Conservation (phyloP, 2,797 vertebrate species). For the Hapalemur alaotrensis region DNA sequence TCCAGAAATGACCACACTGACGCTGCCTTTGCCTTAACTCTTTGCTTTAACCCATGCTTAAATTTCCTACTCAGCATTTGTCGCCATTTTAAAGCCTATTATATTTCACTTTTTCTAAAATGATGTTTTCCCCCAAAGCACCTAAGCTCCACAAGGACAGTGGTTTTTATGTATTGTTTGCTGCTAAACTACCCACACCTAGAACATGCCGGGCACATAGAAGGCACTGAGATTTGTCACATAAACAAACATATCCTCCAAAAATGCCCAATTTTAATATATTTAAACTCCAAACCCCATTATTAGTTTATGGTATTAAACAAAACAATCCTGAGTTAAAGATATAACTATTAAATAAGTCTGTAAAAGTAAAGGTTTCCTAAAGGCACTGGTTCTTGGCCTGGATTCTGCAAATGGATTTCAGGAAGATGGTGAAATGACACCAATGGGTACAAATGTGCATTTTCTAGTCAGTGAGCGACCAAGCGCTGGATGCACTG, state of each 20-base stretch:
- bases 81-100: background rate
- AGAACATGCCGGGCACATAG: background rate
- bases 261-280: background rate
- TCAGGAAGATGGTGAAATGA: background rate
- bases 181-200: background rate
- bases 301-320: background rate
- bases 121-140: background rate
- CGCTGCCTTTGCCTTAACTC: too few relatives aligned
- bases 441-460: background rate
- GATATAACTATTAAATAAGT: background rate
- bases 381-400: background rate
- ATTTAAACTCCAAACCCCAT: background rate
- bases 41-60: background rate
- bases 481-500: fast-evolving
- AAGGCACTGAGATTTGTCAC: background rate
- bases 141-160: background rate
- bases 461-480: background rate
- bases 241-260: background rate
- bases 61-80: background rate
- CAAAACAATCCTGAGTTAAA: background rate
- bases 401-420: background rate
- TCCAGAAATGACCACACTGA: background rate
- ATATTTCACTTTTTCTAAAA: background rate
- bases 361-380: background rate
- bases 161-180: background rate